Percentiles rank a stretch among this genome's conserved stretches.
phyloP scores from a whole-genome alignment of 37 sponge, comb jelly and placozoan genomes.

The Diacarnus erythraeanus region DNA sequence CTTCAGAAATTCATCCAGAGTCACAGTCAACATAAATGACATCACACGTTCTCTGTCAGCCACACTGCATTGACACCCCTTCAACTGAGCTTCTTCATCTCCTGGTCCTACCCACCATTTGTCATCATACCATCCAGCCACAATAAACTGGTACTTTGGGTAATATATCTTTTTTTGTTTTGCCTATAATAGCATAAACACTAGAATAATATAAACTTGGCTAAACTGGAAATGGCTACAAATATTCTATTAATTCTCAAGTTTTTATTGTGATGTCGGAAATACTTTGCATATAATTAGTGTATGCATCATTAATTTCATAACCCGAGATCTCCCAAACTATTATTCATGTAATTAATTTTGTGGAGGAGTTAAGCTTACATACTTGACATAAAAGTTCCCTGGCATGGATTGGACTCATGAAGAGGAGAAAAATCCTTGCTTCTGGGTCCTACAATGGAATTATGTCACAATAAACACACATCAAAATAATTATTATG shows the following conservation, averaged over 20 bases:
- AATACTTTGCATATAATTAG: too few relatives aligned
- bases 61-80: slow-evolving; percentile 2
- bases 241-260: too few relatives aligned
- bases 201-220: neutral
- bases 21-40: neutral
- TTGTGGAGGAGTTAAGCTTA: neutral
- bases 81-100: neutral
- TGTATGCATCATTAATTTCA: too few relatives aligned
- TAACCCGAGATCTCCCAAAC: too few relatives aligned
- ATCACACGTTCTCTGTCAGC: slow-evolving; percentile 1
- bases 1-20: neutral
- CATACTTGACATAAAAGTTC: neutral
- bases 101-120: slow-evolving; percentile 29
- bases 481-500: neutral
- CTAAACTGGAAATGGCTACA: too few relatives aligned
- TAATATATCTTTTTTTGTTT: slow-evolving; percentile 7
- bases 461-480: too few relatives aligned
- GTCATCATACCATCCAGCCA: slow-evolving; percentile 31
- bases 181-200: slow-evolving; percentile 14
- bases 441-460: neutral
- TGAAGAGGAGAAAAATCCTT: neutral
- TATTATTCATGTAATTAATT: too few relatives aligned
- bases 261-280: too few relatives aligned
- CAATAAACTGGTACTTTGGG: slow-evolving; percentile 30
- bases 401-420: neutral